Percentiles rank a stretch among this genome's conserved stretches.
Conservation (phyloP, 2,888 invertebrate species). For the Spisula solida region DNA sequence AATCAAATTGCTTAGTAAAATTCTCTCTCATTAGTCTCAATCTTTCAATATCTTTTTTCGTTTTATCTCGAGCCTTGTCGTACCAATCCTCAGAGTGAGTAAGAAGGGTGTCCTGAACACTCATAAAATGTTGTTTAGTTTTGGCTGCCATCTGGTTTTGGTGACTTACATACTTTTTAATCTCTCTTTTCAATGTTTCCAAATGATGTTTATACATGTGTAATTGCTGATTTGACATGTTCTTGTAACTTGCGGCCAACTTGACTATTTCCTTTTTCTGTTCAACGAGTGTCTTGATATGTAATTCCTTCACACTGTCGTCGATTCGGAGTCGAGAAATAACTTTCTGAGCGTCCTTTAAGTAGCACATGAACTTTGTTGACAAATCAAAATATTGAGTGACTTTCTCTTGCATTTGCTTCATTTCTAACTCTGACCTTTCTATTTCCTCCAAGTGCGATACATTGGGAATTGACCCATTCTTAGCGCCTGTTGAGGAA, state of each 20-base stretch:
- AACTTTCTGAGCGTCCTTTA: constrained; percentile 33
- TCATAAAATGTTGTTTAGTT: constrained; percentile 38
- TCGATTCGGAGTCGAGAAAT: constrained; percentile 30
- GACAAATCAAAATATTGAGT: constrained; percentile 43
- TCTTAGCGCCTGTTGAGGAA: neutral
- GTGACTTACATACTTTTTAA: neutral
- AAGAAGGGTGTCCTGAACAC: constrained; percentile 18
- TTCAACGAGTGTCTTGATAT: constrained; percentile 20
- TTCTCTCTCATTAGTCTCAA: neutral
- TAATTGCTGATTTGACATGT: constrained; percentile 8
- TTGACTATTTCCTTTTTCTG: constrained; percentile 42
- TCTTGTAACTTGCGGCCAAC: constrained; percentile 12
- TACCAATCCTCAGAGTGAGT: constrained; percentile 21
- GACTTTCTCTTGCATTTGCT: constrained; percentile 47
- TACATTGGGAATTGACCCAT: neutral
- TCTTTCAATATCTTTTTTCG: neutral
- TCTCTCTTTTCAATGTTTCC: constrained; percentile 6
- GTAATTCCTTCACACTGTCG: constrained; percentile 39
- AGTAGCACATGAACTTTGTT: constrained; percentile 31
- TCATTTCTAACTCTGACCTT: constrained; percentile 11
- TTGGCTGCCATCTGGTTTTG: constrained; percentile 16
- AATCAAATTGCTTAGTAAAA: constrained; percentile 32
- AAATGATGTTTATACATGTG: constrained; percentile 18
- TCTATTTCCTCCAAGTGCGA: constrained; percentile 36
- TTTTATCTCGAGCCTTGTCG: neutral